Evolutionary conservation across 1,140 invertebrate species (phyloP).

Genomic region (Hestina assimilis): DNA sequence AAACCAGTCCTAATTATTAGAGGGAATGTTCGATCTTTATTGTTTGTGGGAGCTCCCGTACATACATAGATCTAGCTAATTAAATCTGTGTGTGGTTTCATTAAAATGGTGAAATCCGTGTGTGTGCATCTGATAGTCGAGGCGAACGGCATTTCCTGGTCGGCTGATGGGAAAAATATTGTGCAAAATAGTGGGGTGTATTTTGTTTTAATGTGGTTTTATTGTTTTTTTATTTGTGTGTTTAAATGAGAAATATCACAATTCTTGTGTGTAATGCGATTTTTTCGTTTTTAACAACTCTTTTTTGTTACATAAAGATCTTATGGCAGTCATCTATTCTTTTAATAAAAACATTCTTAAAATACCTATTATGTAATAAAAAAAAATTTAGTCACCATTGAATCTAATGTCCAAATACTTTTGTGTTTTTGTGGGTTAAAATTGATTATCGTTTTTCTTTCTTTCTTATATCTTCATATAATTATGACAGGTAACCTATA

Average conservation of each 20-base stretch:
- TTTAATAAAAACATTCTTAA: too few species aligned
- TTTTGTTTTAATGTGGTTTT: neutral
- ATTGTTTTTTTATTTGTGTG: neutral
- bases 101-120: constrained; percentile 68
- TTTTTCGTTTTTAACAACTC: too few species aligned
- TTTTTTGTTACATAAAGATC: too few species aligned
- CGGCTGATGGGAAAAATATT: constrained; percentile 30
- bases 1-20: constrained; percentile 66
- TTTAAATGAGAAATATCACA: neutral
- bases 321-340: too few species aligned
- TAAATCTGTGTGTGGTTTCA: constrained; percentile 61
- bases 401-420: too few species aligned
- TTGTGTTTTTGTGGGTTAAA: too few species aligned
- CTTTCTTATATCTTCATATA: too few species aligned
- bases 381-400: too few species aligned
- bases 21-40: constrained; percentile 71
- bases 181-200: neutral
- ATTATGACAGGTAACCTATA: too few species aligned
- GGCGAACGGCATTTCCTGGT: constrained; percentile 49
- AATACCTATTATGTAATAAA: too few species aligned
- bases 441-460: too few species aligned
- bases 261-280: too few species aligned
- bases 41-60: constrained; percentile 47
- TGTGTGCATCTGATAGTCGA: constrained; percentile 65
- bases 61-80: constrained; percentile 67